Evolutionary conservation across 37 sponge, comb jelly and placozoan species (phyloP), one percentile per base, ranked within the genome.

Genomic region (Haliclona indistincta): DNA sequence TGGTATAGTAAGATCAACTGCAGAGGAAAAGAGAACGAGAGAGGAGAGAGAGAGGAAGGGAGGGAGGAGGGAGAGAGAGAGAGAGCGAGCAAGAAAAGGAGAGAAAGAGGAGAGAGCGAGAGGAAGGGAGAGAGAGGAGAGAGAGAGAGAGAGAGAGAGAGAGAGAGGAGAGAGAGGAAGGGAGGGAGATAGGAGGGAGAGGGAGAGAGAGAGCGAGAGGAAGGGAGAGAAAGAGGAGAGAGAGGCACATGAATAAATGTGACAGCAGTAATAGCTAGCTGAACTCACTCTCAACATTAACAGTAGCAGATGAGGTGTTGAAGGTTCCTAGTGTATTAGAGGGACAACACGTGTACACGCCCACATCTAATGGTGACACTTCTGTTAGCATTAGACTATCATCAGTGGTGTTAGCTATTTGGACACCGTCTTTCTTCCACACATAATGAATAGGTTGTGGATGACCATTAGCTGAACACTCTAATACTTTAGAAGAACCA

Each of bases 111-210:
- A n/a, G n/a, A n/a, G n/a, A n/a, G n/a, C n/a, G n/a, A 64, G 6
- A 26, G 70, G 7, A 66, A 37, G 2, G 35, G 64, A 6, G 37
- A 56, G 25, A 72, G 78, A 56, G 73, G 43, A n/a, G 65, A 70
- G 10, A 72, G 73, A 29, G 85, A 83, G 60, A 49, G 43, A 53
- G 67, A 71, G 40, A 80, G 72, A 43, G 67, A 72, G 79, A 80
- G 33, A 0, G 85, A 77, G 73, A 72, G 47, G 22, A 37, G 54
- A 22, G 79, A 78, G 79, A 71, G 79, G 54, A 44, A 67, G 79
- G 67, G 79, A 39, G 56, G 55, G 64, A 42, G 64, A 62, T 17
- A 51, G 29, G 26, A 8, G 30, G n/a, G n/a, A n/a, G n/a, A n/a
- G n/a, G n/a, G n/a, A n/a, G n/a, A n/a, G n/a, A n/a, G n/a, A n/a